phyloP scores from a whole-genome alignment of 2,113 vertebrate species.

The Electrona antarctica region DNA sequence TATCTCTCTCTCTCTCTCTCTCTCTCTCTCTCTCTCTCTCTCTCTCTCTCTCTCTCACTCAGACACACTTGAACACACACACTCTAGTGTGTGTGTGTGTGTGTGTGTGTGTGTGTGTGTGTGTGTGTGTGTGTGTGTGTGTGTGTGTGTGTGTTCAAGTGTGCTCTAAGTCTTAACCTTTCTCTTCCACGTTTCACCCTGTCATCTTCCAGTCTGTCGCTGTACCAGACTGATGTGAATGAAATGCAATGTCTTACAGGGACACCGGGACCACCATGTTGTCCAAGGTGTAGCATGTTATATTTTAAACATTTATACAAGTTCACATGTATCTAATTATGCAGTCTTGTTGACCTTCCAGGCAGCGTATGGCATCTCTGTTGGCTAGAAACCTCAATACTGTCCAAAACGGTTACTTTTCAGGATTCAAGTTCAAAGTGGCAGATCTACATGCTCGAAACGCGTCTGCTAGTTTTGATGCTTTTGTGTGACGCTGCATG shows the following conservation, averaged over 20 bases:
- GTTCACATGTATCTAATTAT: neutral
- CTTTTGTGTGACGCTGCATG: too few relatives aligned
- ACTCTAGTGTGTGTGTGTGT: neutral
- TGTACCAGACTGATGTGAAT: slow-evolving; percentile 28
- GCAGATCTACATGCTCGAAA: too few relatives aligned
- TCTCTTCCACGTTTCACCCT: slow-evolving; percentile 16
- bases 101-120: too few relatives aligned
- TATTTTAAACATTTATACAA: slow-evolving; percentile 1
- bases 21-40: neutral
- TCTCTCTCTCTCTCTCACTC: slow-evolving; percentile 3
- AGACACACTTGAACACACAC: neutral
- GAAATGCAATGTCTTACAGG: slow-evolving; percentile 10
- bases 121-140: neutral
- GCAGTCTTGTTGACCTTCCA: too few relatives aligned
- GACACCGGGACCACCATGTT: neutral
- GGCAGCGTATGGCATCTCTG: too few relatives aligned
- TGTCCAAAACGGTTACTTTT: too few relatives aligned
- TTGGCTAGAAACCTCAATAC: too few relatives aligned
- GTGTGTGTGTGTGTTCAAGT: neutral
- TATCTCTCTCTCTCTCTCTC: neutral
- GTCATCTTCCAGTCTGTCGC: neutral
- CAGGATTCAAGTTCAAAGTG: too few relatives aligned
- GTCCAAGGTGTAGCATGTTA: neutral
- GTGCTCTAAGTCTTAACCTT: slow-evolving; percentile 42
- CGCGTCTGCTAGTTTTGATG: too few relatives aligned